A percentile compares a stretch with the other conserved stretches of the same genome.
Evolutionary conservation across 2,888 invertebrate genomes (phyloP).

Genomic region (Chrysomela aeneicollis): DNA sequence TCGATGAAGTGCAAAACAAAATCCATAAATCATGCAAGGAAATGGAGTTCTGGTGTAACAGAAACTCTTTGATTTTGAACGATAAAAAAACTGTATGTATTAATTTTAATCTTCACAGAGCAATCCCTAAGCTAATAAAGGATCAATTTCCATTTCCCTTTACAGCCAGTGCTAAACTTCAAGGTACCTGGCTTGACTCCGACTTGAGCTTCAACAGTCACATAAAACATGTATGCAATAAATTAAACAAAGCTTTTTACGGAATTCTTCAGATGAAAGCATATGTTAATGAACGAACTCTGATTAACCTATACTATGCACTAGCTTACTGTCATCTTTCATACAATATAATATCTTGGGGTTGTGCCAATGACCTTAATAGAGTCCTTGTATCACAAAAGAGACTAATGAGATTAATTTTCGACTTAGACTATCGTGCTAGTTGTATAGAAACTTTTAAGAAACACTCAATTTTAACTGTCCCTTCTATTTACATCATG

Average conservation of each 20-base stretch:
- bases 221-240: not conserved
- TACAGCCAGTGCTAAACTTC: conserved; percentile 5
- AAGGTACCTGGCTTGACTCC: conserved; percentile 11
- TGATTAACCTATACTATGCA: conserved; percentile 4
- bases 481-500: conserved; percentile 7
- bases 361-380: not conserved
- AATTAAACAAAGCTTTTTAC: conserved; percentile 8
- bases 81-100: conserved; percentile 13
- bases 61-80: conserved; percentile 14
- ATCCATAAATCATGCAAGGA: not conserved
- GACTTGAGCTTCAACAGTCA: conserved; percentile 2
- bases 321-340: conserved; percentile 9
- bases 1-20: conserved; percentile 7
- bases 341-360: conserved; percentile 8
- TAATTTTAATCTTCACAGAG: conserved; percentile 8
- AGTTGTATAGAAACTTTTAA: not conserved
- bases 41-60: conserved; percentile 15
- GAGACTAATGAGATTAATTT: conserved; percentile 6
- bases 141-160: conserved; percentile 4
- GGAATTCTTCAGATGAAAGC: conserved; percentile 6
- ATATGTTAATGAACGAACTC: not conserved
- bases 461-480: not conserved
- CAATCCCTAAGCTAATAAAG: conserved; percentile 1
- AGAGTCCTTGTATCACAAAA: conserved; percentile 1
- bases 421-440: not conserved